Percentiles rank a stretch among this genome's conserved stretches.
phyloP scores from a whole-genome alignment of 2,113 vertebrate species.

The Circaetus cinerascens region DNA sequence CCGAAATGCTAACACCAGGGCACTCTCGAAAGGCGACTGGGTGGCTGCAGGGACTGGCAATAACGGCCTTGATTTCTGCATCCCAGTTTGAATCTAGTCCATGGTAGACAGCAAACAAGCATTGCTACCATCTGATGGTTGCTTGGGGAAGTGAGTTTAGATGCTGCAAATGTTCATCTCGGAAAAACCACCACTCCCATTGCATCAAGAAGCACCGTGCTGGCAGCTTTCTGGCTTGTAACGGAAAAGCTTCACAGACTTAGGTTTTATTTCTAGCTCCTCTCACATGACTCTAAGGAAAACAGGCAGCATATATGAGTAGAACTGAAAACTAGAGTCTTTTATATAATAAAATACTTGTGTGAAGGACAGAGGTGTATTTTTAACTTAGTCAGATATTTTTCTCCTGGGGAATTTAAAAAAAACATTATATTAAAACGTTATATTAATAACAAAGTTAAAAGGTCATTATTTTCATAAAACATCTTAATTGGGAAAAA shows the following conservation, averaged over 20 bases:
- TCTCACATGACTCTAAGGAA: background rate
- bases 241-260: background rate
- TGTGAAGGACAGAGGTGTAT: background rate
- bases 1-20: background rate
- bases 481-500: background rate
- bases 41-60: background rate
- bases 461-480: background rate
- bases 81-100: slow-evolving; percentile 3
- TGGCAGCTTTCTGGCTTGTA: background rate
- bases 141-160: slow-evolving; percentile 62
- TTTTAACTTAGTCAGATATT: background rate
- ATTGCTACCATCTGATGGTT: slow-evolving; percentile 68
- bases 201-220: background rate
- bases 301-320: background rate
- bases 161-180: slow-evolving; percentile 14
- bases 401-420: background rate
- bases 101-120: slow-evolving; percentile 53
- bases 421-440: background rate
- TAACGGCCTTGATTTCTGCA: background rate
- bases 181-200: background rate
- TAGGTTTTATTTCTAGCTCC: slow-evolving; percentile 5
- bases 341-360: background rate
- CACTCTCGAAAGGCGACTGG: background rate
- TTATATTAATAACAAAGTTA: background rate
- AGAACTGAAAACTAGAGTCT: background rate